Evolutionary conservation across 2,113 vertebrate genomes (phyloP).

Genomic region (Hemichromis elongatus): DNA sequence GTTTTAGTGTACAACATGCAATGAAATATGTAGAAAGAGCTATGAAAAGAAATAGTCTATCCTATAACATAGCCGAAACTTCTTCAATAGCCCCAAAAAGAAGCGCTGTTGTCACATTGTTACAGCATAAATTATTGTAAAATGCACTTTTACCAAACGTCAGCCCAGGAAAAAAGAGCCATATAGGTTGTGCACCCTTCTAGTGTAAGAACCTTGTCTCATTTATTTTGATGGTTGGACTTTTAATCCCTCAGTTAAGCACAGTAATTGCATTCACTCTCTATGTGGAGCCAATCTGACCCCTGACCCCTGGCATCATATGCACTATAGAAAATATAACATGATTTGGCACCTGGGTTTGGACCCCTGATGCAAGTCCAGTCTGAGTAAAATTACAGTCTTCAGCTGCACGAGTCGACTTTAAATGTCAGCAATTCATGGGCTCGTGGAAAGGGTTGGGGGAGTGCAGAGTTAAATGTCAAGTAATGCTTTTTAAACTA

Average conservation of each 20-base stretch:
- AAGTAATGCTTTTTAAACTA: conserved; percentile 72
- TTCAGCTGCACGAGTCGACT: conserved; percentile 46
- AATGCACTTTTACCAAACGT: background rate
- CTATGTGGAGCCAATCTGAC: conserved; percentile 16
- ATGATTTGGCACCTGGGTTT: conserved; percentile 2
- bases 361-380: conserved; percentile 1
- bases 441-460: conserved; percentile 44
- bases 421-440: conserved; percentile 71
- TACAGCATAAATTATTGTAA: background rate
- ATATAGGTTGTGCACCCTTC: background rate
- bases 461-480: conserved; percentile 67
- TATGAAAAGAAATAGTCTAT: background rate
- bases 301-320: conserved; percentile 9
- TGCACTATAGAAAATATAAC: conserved; percentile 4
- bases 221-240: conserved; percentile 29
- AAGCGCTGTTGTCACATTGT: background rate
- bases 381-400: conserved; percentile 57
- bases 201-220: conserved; percentile 9
- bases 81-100: background rate
- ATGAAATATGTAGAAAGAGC: background rate
- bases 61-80: background rate
- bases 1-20: background rate
- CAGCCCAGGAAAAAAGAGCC: background rate
- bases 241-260: conserved; percentile 27
- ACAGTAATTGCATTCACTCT: conserved; percentile 33